Conservation (phyloP, 2,797 vertebrate genomes). For the Gymnoscopelus microlampas region DNA sequence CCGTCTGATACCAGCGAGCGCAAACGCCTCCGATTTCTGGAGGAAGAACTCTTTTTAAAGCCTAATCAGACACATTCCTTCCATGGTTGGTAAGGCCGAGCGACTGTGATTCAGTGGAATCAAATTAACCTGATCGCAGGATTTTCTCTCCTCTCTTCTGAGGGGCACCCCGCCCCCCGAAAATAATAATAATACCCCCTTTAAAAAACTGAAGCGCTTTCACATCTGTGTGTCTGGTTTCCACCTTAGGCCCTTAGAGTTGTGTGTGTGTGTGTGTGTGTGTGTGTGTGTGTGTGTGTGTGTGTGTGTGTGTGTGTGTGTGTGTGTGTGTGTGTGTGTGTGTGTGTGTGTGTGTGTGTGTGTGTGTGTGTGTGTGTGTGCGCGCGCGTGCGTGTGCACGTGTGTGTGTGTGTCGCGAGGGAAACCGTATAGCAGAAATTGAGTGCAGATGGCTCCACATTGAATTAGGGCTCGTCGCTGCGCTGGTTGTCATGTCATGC, state of each 20-base stretch:
- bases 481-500: constrained; percentile 51
- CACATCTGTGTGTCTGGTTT: constrained; percentile 76
- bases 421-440: constrained; percentile 30
- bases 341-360: not conserved
- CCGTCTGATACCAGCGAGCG: no score
- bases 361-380: not conserved
- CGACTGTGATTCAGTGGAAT: constrained; percentile 64
- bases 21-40: no score
- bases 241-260: constrained; percentile 34
- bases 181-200: constrained; percentile 42
- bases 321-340: constrained; percentile 22
- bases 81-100: constrained; percentile 62
- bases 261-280: constrained; percentile 27
- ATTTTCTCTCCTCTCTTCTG: constrained; percentile 60
- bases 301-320: constrained; percentile 15
- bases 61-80: constrained; percentile 74
- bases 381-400: not conserved
- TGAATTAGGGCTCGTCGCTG: constrained; percentile 54
- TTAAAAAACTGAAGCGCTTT: constrained; percentile 62
- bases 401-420: constrained; percentile 24
- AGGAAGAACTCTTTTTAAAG: constrained; percentile 19
- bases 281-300: constrained; percentile 14
- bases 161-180: constrained; percentile 11
- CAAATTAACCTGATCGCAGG: constrained; percentile 69
- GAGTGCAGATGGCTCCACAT: constrained; percentile 47